Evolutionary conservation across 2,888 invertebrate genomes (phyloP).

Genomic region (Plemyria rubiginata): DNA sequence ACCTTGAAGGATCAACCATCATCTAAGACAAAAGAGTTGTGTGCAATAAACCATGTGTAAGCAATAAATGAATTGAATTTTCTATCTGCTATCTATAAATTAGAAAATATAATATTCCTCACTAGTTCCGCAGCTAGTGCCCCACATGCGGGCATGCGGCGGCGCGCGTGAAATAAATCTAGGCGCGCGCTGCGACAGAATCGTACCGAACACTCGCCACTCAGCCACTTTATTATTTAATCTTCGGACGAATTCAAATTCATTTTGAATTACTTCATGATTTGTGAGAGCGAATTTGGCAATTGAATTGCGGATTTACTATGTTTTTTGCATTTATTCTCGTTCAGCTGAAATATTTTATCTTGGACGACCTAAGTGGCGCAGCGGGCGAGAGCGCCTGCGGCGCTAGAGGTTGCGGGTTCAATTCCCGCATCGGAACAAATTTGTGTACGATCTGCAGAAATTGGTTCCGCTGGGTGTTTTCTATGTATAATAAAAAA

Average conservation of each 20-base stretch:
- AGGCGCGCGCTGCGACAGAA: constrained; percentile 57
- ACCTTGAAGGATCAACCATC: no score
- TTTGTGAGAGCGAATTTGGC: constrained; percentile 3
- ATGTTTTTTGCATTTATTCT: background rate
- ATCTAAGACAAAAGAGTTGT: no score
- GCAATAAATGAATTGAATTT: no score
- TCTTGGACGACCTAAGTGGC: no score
- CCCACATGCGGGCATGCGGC: constrained; percentile 27
- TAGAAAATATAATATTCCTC: constrained; percentile 4
- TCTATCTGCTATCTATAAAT: no score
- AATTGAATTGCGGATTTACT: constrained; percentile 6
- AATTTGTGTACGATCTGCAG: no score
- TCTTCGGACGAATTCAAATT: constrained; percentile 21
- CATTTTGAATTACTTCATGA: constrained; percentile 13
- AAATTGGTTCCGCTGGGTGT: no score
- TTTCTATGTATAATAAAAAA: no score
- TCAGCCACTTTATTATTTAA: constrained; percentile 43
- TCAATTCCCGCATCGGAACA: no score
- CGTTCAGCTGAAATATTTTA: background rate
- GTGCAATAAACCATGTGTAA: no score
- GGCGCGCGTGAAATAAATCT: constrained; percentile 58
- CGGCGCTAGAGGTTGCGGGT: no score
- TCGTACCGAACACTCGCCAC: constrained; percentile 53
- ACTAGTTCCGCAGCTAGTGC: constrained; percentile 12
- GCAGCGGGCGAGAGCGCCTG: no score